phyloP scores from a whole-genome alignment of 2,888 invertebrate genomes.

The Eutolmus rufibarbis region DNA sequence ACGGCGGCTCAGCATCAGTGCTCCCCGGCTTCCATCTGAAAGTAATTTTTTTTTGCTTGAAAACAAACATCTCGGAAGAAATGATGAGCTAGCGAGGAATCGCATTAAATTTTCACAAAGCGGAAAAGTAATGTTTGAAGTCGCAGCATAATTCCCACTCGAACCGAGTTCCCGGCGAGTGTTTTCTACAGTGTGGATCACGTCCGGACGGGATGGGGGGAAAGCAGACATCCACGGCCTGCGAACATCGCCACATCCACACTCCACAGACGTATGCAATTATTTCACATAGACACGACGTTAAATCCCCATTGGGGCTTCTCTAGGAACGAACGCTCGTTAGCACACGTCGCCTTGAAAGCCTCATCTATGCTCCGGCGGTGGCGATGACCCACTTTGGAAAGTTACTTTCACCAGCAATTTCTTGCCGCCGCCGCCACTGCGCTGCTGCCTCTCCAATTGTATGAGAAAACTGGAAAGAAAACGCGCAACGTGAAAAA shows the following conservation, averaged over 20 bases:
- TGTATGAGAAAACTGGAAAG: background rate
- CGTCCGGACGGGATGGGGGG: background rate
- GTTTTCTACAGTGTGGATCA: background rate
- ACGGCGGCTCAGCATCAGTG: background rate
- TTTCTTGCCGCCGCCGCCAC: background rate
- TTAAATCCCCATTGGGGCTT: slow-evolving; percentile 12
- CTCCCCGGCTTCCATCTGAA: background rate
- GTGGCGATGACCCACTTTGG: slow-evolving; percentile 21
- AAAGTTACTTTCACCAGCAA: slow-evolving; percentile 32
- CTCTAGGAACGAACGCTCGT: slow-evolving; percentile 10
- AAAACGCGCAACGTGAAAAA: background rate
- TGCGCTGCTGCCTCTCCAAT: background rate
- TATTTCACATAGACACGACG: background rate
- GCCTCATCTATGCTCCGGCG: slow-evolving; percentile 15
- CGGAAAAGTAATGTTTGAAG: slow-evolving; percentile 18
- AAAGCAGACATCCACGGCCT: background rate
- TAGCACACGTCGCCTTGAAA: slow-evolving; percentile 20
- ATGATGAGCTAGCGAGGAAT: background rate
- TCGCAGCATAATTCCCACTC: slow-evolving; percentile 6
- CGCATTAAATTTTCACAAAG: background rate
- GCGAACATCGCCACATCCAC: background rate
- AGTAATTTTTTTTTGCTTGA: background rate
- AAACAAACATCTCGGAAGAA: background rate
- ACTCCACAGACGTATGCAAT: background rate
- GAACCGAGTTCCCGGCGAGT: background rate